Base-by-base conservation (phyloP, 2,888 invertebrate species). In the Uloborus plumipes region DNA sequence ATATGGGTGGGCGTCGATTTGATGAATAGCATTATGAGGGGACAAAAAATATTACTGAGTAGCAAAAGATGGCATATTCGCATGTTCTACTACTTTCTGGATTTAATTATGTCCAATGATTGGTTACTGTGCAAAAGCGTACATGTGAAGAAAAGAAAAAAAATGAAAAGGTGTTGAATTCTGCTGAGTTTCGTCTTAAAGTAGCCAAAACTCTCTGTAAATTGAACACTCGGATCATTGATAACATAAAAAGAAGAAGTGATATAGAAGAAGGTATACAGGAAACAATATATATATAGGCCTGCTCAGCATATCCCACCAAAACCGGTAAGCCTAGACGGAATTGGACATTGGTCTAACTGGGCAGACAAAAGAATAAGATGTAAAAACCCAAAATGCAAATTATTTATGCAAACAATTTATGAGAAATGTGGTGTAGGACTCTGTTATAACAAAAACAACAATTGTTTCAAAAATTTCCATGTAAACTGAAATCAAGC, bases 21-120 rank as follows among this genome's bases (percentile, higher is more conserved):
- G 9, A 20, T 62, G 3, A 31, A 22, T 16, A 62, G 62, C 9
- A 3, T 62, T 1, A 62, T 62, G 18, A 31, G 62, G 2, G 26
- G 22, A 62, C 31, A 62, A 26, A 62, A 62, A 26, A 62, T 62
- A 26, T 31, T 15, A 20, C 15, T 20, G 64, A 26, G 69, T 20
- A 85, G 79, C 47, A 79, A 73, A 61, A 85, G 84, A 47, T 85
- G 85, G 80, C 51, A 78, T 26, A 65, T 85, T 0, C 55, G 84
- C 50, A 53, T 76, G 14, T 62, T 85, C 64, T 71, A 66, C 67
- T 77, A 84, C 69, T 84, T 84, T 65, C 53, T 85, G 66, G 77
- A 85, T 72, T 47, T 85, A 53, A 69, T 67, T 39, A 55, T 76
- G 58, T 77, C 75, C n/a, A 76, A 82, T 58, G 18, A 72, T 53